Percentiles rank a stretch among this genome's conserved stretches.
Conservation (phyloP, 2,797 vertebrate genomes). For the Pseudotriccus pelzelni region DNA sequence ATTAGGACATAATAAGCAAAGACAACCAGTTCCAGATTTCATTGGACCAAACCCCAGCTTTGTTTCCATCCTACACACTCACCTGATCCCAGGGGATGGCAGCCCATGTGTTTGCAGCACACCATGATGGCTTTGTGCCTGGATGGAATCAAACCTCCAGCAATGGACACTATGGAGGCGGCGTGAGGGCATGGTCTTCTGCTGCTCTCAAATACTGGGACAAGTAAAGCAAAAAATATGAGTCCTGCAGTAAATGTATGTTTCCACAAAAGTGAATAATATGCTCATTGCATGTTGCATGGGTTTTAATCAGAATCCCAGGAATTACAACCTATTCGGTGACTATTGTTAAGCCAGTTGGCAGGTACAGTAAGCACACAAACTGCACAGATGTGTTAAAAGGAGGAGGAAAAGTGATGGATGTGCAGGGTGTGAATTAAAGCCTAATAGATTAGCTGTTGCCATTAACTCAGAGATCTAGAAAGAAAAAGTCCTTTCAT, state of each 20-base stretch:
- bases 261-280: neutral
- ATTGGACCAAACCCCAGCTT: neutral
- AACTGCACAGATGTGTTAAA: neutral
- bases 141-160: neutral
- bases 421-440: neutral
- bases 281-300: fast-evolving
- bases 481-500: neutral
- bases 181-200: neutral
- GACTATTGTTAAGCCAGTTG: neutral
- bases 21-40: neutral
- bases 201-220: neutral
- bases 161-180: neutral
- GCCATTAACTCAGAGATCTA: neutral
- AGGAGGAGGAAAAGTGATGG: neutral
- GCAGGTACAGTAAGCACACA: neutral
- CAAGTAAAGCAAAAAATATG: neutral
- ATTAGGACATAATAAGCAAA: neutral
- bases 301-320: neutral
- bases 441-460: neutral
- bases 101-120: neutral
- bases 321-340: neutral
- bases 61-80: neutral
- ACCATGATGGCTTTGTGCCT: neutral
- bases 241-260: neutral
- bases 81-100: fast-evolving